phyloP scores from a whole-genome alignment of 2,113 vertebrate genomes.

The Oriolus oriolus region DNA sequence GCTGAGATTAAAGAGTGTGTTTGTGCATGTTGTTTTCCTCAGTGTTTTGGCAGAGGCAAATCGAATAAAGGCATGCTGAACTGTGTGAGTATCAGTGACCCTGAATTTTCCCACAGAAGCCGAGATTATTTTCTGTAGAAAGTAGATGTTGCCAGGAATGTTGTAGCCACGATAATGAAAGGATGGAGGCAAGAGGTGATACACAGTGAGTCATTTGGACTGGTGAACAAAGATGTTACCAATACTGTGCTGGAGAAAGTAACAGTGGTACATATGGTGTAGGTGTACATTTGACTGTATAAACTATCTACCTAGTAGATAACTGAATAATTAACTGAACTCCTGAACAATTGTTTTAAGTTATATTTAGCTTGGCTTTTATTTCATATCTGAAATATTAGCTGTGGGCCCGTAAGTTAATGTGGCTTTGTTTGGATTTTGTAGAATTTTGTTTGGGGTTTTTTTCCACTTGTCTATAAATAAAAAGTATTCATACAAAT shows the following conservation, averaged over 20 bases:
- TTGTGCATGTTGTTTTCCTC: background rate
- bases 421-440: background rate
- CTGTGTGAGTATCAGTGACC: background rate
- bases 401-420: background rate
- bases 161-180: background rate
- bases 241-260: background rate
- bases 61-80: background rate
- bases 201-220: background rate
- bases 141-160: background rate
- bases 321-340: background rate
- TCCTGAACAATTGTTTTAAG: background rate
- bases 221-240: background rate
- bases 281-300: background rate
- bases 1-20: background rate
- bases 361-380: background rate
- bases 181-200: background rate
- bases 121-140: background rate
- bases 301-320: background rate
- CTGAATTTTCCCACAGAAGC: background rate
- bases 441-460: background rate
- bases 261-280: background rate
- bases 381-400: background rate
- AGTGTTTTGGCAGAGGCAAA: background rate
- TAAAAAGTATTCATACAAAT: background rate
- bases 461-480: background rate